Conservation (phyloP, 2,888 invertebrate species). For the Ferdinandea cuprea region DNA sequence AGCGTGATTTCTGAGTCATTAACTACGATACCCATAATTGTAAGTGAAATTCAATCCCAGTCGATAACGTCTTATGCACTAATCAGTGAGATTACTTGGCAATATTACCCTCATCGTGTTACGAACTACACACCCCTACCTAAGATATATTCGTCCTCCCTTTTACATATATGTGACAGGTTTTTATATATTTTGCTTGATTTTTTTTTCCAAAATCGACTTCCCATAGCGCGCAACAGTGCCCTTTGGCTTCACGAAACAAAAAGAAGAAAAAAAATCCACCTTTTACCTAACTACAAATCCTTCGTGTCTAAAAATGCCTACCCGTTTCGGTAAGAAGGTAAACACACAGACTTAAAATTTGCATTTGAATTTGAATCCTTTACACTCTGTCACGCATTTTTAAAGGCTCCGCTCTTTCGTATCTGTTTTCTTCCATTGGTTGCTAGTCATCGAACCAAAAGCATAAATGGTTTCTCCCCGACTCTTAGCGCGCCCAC, state of each 20-base stretch:
- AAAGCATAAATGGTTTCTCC: conserved; percentile 54
- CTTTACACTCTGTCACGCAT: conserved; percentile 69
- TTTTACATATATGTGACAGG: conserved; percentile 8
- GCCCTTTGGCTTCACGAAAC: conserved; percentile 33
- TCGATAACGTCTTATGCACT: neutral
- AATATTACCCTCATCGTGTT: conserved; percentile 32
- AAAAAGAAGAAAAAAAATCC: conserved; percentile 25
- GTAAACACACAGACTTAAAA: conserved; percentile 21
- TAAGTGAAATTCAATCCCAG: conserved; percentile 16
- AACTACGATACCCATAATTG: conserved; percentile 5
- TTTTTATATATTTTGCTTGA: conserved; percentile 8
- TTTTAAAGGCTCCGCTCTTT: conserved; percentile 44
- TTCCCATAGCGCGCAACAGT: conserved; percentile 52
- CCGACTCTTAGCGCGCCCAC: neutral
- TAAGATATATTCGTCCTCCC: conserved; percentile 12
- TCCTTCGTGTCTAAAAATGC: conserved; percentile 47
- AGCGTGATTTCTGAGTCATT: conserved; percentile 24
- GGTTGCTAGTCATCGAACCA: conserved; percentile 61
- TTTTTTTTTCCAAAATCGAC: conserved; percentile 37
- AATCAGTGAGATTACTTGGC: conserved; percentile 27
- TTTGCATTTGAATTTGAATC: conserved; percentile 66
- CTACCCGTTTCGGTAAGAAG: neutral
- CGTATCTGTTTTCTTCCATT: conserved; percentile 46
- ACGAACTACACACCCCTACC: conserved; percentile 33
- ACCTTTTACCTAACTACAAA: conserved; percentile 51